Evolutionary conservation across 2,113 vertebrate species (phyloP), one percentile per base, ranked within the genome.

Genomic region (Pachypanchax playfairii): DNA sequence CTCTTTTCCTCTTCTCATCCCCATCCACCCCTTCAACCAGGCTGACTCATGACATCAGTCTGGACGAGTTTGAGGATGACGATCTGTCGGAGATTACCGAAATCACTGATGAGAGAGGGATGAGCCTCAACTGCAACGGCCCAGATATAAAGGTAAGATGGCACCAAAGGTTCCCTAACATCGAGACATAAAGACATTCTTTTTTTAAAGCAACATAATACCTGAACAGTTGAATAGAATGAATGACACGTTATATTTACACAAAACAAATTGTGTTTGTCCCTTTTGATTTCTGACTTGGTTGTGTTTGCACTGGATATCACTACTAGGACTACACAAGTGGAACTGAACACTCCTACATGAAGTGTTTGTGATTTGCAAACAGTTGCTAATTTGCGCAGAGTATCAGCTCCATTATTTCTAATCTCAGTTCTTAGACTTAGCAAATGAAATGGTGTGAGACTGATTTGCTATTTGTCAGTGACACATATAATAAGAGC

Each of bases 61-160:
- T 99, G 42, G 96, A 98, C 80, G 97, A 96, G 82, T 99, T 98
- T 89, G 97, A 98, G 77, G 97, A 99, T 92, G 96, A 98, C 80
- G 97, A 99, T 88, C 93, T 99, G 80, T 98, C 97, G 0, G 96
- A 98, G 91, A 93, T 94, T 67, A 93, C 92, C 5, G 92, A 93
- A 83, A 98, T 98, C 91, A 95, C 93, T 0, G 96, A 98, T 0
- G 97, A 99, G 82, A 91, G 95, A 77, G 95, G 94, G 79, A 91
- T 97, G 89, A 98, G 94, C 76, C 92, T 97, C 51, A 96, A 97
- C 75, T 96, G 93, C 87, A 95, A 96, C 31, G 92, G 92, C 55
- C 87, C 94, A 48, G 92, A 94, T 65, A 64, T 93, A 56, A 94
- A 93, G 92, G 96, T 98, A 88, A 66, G 63, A 17, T 25, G 4